These are phyloP conservation scores for Thysanoteuthis rhombus DNA, from an alignment of 2,888 invertebrate species.

Conservation along the genomic window DNA sequence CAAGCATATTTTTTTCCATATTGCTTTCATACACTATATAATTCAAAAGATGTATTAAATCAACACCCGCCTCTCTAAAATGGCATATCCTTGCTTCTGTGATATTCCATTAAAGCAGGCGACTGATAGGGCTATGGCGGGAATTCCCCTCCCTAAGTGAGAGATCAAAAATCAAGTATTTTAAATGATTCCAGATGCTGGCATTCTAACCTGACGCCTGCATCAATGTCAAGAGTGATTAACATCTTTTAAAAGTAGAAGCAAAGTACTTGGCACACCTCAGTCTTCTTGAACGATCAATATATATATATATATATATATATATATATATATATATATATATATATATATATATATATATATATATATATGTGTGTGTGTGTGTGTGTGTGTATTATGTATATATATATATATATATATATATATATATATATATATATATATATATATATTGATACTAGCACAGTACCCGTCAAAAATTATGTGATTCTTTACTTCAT, in stretches of 20 bases:
- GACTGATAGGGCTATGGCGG: neutral
- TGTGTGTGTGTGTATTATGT: no score
- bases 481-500: no score
- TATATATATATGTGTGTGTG: neutral
- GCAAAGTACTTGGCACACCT: constrained; percentile 12
- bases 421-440: neutral
- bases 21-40: neutral
- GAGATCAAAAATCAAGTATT: neutral
- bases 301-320: neutral
- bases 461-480: no score
- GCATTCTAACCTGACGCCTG: neutral
- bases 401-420: neutral
- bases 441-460: neutral
- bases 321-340: neutral
- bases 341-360: neutral
- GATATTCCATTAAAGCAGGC: neutral
- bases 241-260: neutral
- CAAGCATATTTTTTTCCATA: no score
- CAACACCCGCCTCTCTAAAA: neutral
- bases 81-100: neutral
- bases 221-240: neutral
- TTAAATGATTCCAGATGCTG: neutral
- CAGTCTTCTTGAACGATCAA: neutral
- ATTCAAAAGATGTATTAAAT: neutral
- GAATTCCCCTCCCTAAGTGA: neutral